These are phyloP conservation scores for Orientallactaga bullata DNA, from an alignment of 2,113 vertebrate genomes.

Conservation along the genomic window DNA sequence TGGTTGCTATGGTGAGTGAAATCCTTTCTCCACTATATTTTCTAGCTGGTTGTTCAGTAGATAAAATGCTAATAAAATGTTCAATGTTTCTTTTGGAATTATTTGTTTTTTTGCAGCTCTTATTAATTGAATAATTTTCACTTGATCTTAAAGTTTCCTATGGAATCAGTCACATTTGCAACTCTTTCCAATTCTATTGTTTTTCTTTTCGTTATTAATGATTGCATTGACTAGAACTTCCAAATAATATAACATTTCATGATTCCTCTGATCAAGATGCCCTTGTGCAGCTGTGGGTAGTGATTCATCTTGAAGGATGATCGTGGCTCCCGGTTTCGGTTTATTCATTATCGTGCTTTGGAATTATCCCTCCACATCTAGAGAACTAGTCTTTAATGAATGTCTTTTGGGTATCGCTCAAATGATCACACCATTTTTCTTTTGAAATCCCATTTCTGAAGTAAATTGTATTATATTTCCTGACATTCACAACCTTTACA, in stretches of 20 bases:
- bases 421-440: background rate
- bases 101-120: slow-evolving; percentile 16
- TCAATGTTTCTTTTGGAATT: slow-evolving; percentile 43
- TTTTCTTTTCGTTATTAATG: slow-evolving; percentile 18
- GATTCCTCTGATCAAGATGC: background rate
- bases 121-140: slow-evolving; percentile 33
- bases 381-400: background rate
- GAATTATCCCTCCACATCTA: slow-evolving; percentile 35
- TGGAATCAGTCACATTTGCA: background rate
- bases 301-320: background rate
- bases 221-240: slow-evolving; percentile 11
- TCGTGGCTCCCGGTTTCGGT: slow-evolving; percentile 2
- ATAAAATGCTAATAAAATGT: slow-evolving; percentile 3
- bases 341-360: slow-evolving; percentile 13
- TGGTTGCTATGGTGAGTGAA: slow-evolving; percentile 21
- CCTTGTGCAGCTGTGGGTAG: background rate
- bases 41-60: slow-evolving; percentile 26
- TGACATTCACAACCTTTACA: background rate
- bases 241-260: background rate
- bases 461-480: background rate
- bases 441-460: slow-evolving; percentile 43
- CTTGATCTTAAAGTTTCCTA: slow-evolving; percentile 24
- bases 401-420: slow-evolving; percentile 3
- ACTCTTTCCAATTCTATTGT: slow-evolving; percentile 17
- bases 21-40: background rate